Evolutionary conservation across 2,113 vertebrate species (phyloP).

Genomic region (Pogona vitticeps): DNA sequence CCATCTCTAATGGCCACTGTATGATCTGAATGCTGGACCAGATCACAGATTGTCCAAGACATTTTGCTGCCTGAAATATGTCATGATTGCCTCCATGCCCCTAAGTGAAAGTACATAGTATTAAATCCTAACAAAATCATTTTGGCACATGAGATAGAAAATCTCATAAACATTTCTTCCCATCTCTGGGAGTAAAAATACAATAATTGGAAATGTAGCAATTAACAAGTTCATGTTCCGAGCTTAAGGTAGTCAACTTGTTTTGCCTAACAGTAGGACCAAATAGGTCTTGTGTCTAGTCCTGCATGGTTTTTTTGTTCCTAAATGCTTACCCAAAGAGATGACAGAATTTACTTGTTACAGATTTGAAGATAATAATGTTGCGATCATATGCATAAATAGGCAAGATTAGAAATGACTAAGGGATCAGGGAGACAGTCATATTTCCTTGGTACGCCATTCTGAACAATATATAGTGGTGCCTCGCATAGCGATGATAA

Average conservation of each 20-base stretch:
- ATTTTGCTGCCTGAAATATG: too few species aligned
- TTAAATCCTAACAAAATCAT: background rate
- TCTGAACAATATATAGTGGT: slow-evolving; percentile 11
- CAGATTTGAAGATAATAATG: background rate
- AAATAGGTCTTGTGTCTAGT: background rate
- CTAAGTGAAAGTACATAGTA: background rate
- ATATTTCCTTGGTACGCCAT: background rate
- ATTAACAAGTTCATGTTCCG: too few species aligned
- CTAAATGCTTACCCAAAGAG: background rate
- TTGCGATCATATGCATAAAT: background rate
- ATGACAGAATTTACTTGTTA: background rate
- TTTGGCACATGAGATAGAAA: background rate
- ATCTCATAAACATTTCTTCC: background rate
- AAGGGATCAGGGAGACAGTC: background rate
- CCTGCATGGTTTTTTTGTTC: background rate
- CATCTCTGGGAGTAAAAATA: too few species aligned
- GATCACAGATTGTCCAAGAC: too few species aligned
- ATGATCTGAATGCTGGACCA: too few species aligned
- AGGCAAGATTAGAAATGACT: background rate
- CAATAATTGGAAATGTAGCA: too few species aligned
- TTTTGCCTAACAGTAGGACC: background rate
- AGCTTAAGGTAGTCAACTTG: background rate
- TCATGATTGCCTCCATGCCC: too few species aligned
- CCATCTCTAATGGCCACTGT: too few species aligned
- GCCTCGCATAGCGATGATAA: too few species aligned